phyloP scores from a whole-genome alignment of 2,797 vertebrate species.

The Gymnothorax javanicus region DNA sequence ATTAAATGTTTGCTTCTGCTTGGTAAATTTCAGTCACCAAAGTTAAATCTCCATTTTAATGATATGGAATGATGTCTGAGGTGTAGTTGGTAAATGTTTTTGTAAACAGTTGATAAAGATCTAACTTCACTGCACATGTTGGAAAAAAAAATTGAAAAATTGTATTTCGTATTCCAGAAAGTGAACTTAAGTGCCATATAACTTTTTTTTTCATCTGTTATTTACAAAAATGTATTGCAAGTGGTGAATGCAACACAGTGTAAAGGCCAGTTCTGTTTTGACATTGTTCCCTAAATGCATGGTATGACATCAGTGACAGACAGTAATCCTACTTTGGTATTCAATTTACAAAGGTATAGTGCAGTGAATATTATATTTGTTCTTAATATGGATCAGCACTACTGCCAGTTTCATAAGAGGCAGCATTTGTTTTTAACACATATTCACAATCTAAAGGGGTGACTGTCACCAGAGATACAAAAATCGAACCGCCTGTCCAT shows the following conservation, averaged over 20 bases:
- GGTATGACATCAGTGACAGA: constrained; percentile 47
- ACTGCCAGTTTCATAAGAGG: constrained; percentile 72
- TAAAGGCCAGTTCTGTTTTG: constrained; percentile 49
- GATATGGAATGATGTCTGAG: constrained; percentile 37
- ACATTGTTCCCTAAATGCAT: constrained; percentile 61
- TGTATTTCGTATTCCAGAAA: constrained; percentile 56
- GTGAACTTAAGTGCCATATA: constrained; percentile 73
- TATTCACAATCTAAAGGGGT: constrained; percentile 24
- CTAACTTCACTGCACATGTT: constrained; percentile 44
- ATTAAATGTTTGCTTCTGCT: constrained; percentile 12
- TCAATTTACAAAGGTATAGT: constrained; percentile 59
- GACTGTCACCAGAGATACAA: constrained; percentile 17
- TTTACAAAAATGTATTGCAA: constrained; percentile 45
- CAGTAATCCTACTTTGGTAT: constrained; percentile 61
- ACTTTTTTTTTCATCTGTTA: constrained; percentile 55
- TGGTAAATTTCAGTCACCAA: constrained; percentile 24
- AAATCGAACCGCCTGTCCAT: constrained; percentile 13
- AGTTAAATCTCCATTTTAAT: constrained; percentile 21
- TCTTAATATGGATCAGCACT: constrained; percentile 57
- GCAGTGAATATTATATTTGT: constrained; percentile 57
- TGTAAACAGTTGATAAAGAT: not conserved
- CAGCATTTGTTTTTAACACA: constrained; percentile 64
- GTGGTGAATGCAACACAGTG: not conserved
- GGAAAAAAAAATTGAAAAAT: constrained; percentile 54
- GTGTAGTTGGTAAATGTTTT: constrained; percentile 14